Evolutionary conservation across 2,797 vertebrate genomes (phyloP).

Genomic region (Lophura swinhoii): DNA sequence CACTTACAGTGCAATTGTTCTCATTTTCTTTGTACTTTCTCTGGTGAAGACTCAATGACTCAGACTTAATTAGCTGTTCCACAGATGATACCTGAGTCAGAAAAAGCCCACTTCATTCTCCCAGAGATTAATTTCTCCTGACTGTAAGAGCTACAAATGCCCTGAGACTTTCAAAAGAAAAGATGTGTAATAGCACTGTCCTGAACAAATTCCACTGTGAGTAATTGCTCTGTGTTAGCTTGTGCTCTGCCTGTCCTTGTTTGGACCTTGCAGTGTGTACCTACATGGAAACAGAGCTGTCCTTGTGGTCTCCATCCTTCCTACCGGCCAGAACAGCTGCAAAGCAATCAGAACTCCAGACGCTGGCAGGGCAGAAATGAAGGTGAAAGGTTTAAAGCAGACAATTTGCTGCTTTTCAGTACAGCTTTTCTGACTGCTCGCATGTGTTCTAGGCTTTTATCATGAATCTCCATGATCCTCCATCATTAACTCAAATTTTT

Average conservation of each 20-base stretch:
- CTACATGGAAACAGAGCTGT: accelerated
- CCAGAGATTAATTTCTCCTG: neutral
- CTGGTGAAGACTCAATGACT: neutral
- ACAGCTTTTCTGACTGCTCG: neutral
- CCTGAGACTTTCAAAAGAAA: neutral
- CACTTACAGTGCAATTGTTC: neutral
- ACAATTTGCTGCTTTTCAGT: neutral
- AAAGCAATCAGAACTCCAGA: neutral
- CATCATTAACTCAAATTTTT: neutral
- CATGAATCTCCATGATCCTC: neutral
- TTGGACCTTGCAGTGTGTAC: neutral
- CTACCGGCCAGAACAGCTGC: no score
- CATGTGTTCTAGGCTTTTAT: neutral
- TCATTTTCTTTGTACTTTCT: constrained; percentile 15
- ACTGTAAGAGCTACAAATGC: neutral
- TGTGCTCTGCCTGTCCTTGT: neutral
- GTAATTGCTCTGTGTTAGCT: neutral
- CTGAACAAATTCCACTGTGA: neutral
- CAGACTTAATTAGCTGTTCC: constrained; percentile 27
- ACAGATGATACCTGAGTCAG: neutral
- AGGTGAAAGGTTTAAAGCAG: neutral
- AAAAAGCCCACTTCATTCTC: neutral
- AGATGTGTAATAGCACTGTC: neutral
- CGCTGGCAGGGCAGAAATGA: neutral
- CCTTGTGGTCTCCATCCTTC: no score